Evolutionary conservation across 2,888 invertebrate genomes (phyloP).

Genomic region (Hybos culiciformis): DNA sequence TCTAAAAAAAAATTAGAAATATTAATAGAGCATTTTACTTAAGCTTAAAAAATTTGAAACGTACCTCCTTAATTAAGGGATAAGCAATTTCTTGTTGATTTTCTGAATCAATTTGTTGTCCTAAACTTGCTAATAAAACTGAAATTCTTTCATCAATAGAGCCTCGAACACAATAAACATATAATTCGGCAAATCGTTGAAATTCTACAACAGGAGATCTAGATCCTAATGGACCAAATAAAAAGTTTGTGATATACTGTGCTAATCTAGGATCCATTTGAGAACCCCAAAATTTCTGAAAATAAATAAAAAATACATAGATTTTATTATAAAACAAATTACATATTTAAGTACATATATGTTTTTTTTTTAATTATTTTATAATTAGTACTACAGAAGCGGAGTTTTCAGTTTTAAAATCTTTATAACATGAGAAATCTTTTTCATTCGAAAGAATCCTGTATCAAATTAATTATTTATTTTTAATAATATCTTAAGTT

Average conservation of each 20-base stretch:
- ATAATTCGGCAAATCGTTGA: slow-evolving; percentile 52
- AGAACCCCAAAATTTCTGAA: slow-evolving; percentile 53
- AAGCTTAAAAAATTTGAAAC: slow-evolving; percentile 8
- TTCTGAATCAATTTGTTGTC: slow-evolving; percentile 40
- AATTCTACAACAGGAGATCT: slow-evolving; percentile 43
- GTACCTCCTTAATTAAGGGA: slow-evolving; percentile 48
- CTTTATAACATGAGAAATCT: too few species aligned
- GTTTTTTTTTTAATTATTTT: too few species aligned
- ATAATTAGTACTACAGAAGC: too few species aligned
- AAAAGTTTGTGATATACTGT: slow-evolving; percentile 52
- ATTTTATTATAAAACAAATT: too few species aligned
- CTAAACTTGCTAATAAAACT: slow-evolving; percentile 44
- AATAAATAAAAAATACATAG: slow-evolving; percentile 18
- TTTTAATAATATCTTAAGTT: too few species aligned
- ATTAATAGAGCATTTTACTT: too few species aligned
- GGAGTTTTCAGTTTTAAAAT: too few species aligned
- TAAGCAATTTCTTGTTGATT: slow-evolving; percentile 41
- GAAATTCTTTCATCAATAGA: slow-evolving; percentile 48
- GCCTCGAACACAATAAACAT: slow-evolving; percentile 54
- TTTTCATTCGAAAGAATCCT: too few species aligned
- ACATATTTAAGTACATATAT: too few species aligned
- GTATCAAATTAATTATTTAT: too few species aligned
- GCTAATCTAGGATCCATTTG: slow-evolving; percentile 53
- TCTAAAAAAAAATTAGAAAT: too few species aligned
- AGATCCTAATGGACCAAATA: slow-evolving; percentile 44